Evolutionary conservation across 2,113 vertebrate genomes (phyloP), one percentile per base, ranked within the genome.

Genomic region (Entelurus aequoreus): DNA sequence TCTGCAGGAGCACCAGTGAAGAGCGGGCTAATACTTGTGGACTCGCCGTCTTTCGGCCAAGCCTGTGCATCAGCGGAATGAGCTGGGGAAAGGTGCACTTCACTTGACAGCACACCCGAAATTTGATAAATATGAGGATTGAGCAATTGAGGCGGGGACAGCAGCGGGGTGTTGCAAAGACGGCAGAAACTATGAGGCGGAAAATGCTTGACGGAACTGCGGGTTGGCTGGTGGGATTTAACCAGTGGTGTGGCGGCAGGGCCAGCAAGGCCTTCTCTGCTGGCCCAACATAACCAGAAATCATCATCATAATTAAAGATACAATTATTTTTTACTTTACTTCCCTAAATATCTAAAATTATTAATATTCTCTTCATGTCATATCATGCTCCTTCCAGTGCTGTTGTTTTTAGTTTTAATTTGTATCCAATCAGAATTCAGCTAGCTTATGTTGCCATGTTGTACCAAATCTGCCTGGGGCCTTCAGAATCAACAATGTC

Each of bases 11-110:
- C 66, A 71, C 74, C 44, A 81, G 85, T 64, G 74, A 77, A 64
- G 77, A 81, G 80, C 72, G 75, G 82, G 69, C 79, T 73, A 85
- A 86, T 87, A 88, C 89, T 87, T 84, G 28, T 28, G 81, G 80
- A 81, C 73, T 68, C 72, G 72, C 63, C 5, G 65, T 71, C 65
- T 55, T 72, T 63, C 10, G 74, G 78, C 83, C 69, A 82, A 81
- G 80, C 74, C 70, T 78, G 84, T 84, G 80, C 64, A 51, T 73
- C 19, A 36, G 66, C 66, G 56, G 69, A 80, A 67, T 61, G 40
- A 68, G 68, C 72, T 42, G 7, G 2, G 66, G 63, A 62, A 82
- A 82, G 82, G 80, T 84, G 72, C 62, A 59, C 74, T 75, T 75
- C 65, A 74, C n/a, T 61, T 55, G 1, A 35, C 49, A 60, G 64